Conservation (phyloP, 2,888 invertebrate genomes). For the Penaeus monodon region DNA sequence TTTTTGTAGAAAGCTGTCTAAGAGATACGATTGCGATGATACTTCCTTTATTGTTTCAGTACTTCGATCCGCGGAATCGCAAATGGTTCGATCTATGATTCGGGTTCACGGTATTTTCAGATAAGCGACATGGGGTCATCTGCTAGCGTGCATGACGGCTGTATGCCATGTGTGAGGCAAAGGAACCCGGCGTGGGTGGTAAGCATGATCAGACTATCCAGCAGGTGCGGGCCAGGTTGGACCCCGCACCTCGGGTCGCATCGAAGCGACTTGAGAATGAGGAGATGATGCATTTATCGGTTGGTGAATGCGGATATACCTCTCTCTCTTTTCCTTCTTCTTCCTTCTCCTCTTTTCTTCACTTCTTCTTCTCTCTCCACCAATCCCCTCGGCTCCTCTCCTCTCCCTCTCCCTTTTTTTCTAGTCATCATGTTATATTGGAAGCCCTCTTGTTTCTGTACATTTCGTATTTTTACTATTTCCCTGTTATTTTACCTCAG, state of each 20-base stretch:
- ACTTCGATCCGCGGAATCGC: not conserved
- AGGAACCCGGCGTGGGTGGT: slow-evolving; percentile 40
- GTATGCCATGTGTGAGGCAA: slow-evolving; percentile 44
- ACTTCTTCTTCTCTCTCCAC: no score
- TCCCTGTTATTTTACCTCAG: no score
- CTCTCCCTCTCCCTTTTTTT: no score
- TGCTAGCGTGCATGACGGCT: slow-evolving; percentile 32
- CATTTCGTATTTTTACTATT: no score
- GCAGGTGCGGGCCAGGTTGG: slow-evolving; percentile 25
- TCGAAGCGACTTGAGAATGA: slow-evolving; percentile 1
- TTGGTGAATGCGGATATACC: not conserved
- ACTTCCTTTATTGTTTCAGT: not conserved
- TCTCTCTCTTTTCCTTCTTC: not conserved
- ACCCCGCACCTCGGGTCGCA: slow-evolving; percentile 4
- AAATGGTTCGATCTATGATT: not conserved
- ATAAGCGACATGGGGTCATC: slow-evolving; percentile 1
- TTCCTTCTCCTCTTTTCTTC: not conserved
- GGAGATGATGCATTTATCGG: not conserved
- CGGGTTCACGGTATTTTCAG: not conserved
- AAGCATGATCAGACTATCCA: slow-evolving; percentile 13
- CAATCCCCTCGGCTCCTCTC: no score
- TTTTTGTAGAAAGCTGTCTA: slow-evolving; percentile 23
- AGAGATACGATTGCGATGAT: not conserved
- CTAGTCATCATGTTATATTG: no score
- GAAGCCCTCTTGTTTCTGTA: no score